Base-by-base conservation (phyloP, 1,140 invertebrate genomes). In the Prorops nasuta region DNA sequence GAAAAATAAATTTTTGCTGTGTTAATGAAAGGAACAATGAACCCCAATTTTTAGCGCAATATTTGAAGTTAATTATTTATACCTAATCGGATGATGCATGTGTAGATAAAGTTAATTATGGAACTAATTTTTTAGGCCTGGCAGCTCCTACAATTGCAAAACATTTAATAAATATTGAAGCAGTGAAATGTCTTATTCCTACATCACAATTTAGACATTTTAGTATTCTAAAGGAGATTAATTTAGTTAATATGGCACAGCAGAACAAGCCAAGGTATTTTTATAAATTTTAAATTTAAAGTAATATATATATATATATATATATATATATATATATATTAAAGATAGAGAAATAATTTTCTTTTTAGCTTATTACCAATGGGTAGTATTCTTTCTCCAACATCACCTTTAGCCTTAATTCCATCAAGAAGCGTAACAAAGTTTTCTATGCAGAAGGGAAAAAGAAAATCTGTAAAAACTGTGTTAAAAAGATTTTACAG, bases 401-500 rank as follows among this genome's bases (percentile, higher is more conserved):
- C 16, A 44, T 24, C 15, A 43, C 24, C 31, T 28, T 6, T 16
- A 40, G 47, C 42, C 19, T 22, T 40, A 44, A 51, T 66, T 17
- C 60, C 61, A 20, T 39, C 49, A 0, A 80, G 88, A 64, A 81
- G 76, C 10, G 63, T 91, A 2, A 88, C 79, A 3, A 91, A 92
- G 72, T 91, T 83, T 65, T 88, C 88, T 15, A 59, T 83, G 2
- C 69, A 67, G 17, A 86, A 83, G 67, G 90, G 91, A 7, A 91
- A 90, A 76, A 79, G 89, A 49, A 88, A 88, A 69, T 78, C 84
- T 1, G 86, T 87, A 0, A 86, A 86, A 66, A 75, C 86, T n/a
- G 90, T 90, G 10, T 8, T 86, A 0, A 77, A 79, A 48, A 78
- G 91, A 62, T 96, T 95, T 69, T 91, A 86, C 58, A 81, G 92